phyloP scores from a whole-genome alignment of 2,113 vertebrate species.

The Pterocles gutturalis region DNA sequence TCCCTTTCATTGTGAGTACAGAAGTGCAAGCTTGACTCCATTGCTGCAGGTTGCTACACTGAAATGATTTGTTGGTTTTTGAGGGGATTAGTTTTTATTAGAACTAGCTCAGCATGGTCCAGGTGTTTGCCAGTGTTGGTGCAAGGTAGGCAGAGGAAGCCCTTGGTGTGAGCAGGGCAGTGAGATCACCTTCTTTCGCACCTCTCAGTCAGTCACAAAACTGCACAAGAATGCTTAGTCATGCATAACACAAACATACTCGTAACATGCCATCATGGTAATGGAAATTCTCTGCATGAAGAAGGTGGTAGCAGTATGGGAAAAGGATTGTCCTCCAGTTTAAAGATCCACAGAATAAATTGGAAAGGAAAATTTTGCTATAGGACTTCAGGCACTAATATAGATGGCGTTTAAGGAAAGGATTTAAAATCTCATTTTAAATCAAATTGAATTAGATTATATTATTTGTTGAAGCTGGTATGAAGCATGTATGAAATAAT shows the following conservation, averaged over 20 bases:
- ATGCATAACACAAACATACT: background rate
- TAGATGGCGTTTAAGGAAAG: background rate
- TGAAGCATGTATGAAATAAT: background rate
- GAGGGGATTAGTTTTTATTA: background rate
- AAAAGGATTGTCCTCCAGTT: background rate
- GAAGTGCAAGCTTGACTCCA: background rate
- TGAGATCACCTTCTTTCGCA: background rate
- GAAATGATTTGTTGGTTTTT: background rate
- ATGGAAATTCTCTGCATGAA: background rate
- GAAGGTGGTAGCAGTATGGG: background rate
- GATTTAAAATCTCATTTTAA: background rate
- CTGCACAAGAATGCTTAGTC: background rate
- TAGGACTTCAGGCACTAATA: background rate
- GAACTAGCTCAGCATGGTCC: no score
- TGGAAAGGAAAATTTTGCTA: background rate
- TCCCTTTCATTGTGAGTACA: background rate
- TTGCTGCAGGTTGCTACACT: background rate
- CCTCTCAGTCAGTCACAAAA: background rate
- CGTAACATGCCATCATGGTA: accelerated
- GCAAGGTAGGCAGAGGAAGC: background rate
- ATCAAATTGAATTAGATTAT: background rate
- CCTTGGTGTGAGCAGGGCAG: no score
- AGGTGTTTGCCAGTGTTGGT: background rate
- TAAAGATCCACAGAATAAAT: background rate
- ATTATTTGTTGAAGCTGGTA: background rate